These are phyloP conservation scores for Phalacrocorax pelagicus DNA, from an alignment of 2,113 vertebrate genomes.

Conservation along the genomic window DNA sequence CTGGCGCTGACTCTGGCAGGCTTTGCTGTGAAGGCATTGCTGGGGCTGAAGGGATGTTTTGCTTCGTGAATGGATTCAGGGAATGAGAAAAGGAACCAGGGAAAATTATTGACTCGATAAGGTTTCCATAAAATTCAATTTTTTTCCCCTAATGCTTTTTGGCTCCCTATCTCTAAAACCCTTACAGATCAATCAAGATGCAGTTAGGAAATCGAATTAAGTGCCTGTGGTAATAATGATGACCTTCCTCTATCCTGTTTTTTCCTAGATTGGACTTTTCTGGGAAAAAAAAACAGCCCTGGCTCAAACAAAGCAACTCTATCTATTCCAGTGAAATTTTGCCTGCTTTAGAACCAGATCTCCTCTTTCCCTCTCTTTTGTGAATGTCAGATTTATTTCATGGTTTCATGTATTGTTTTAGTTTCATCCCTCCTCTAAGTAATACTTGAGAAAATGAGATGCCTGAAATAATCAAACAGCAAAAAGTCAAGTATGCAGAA, in stretches of 20 bases:
- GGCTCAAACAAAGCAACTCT: slow-evolving; percentile 11
- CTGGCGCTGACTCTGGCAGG: accelerated
- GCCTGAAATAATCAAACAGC: slow-evolving; percentile 46
- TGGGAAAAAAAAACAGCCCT: not conserved
- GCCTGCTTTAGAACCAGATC: not conserved
- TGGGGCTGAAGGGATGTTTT: not conserved
- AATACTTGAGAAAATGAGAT: slow-evolving; percentile 12
- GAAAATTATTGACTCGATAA: not conserved
- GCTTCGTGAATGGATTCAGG: not conserved
- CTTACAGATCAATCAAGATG: not conserved
- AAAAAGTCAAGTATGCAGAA: slow-evolving; percentile 51
- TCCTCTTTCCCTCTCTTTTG: not conserved
- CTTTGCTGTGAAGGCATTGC: accelerated
- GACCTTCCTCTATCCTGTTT: not conserved
- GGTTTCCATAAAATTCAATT: not conserved
- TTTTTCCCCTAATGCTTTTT: not conserved
- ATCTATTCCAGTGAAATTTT: not conserved
- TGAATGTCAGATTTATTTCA: slow-evolving; percentile 5
- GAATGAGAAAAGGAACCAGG: not conserved
- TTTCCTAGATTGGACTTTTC: not conserved
- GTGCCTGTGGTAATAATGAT: not conserved
- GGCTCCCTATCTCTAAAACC: not conserved
- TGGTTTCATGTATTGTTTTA: slow-evolving; percentile 16
- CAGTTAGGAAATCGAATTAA: slow-evolving; percentile 32
- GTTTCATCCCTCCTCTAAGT: slow-evolving; percentile 24